Evolutionary conservation across 2,888 invertebrate genomes (phyloP).

Genomic region (Kuschelorhynchus macadamiae): DNA sequence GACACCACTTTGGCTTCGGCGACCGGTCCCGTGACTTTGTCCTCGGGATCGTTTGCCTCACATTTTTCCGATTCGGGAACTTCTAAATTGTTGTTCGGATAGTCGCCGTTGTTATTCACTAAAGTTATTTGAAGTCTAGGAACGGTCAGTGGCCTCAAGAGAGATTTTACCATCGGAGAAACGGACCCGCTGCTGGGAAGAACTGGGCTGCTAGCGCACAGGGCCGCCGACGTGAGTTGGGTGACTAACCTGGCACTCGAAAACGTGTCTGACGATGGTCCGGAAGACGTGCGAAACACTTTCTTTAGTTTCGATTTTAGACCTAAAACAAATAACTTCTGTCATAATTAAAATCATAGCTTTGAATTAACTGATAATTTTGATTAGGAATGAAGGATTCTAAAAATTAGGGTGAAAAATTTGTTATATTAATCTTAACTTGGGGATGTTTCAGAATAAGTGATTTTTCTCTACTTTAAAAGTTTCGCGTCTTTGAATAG

Average conservation of each 20-base stretch:
- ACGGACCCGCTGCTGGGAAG: constrained; percentile 70
- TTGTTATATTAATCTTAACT: too few relatives aligned
- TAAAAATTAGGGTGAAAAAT: too few relatives aligned
- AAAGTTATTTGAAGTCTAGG: constrained; percentile 71
- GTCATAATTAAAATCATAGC: too few relatives aligned
- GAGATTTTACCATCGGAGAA: constrained; percentile 73
- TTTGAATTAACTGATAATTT: too few relatives aligned
- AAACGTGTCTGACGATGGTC: constrained; percentile 65
- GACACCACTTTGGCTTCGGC: constrained; percentile 26
- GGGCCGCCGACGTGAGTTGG: constrained; percentile 74
- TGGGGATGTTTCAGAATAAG: too few relatives aligned
- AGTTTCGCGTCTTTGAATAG: too few relatives aligned
- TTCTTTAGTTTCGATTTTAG: constrained; percentile 72
- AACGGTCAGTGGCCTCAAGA: constrained; percentile 71
- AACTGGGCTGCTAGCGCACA: constrained; percentile 75
- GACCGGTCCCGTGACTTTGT: constrained; percentile 11
- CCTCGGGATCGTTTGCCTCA: constrained; percentile 13
- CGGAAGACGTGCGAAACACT: constrained; percentile 73
- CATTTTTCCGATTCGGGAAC: constrained; percentile 6
- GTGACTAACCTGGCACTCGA: constrained; percentile 71
- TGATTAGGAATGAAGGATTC: too few relatives aligned
- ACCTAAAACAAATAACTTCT: constrained; percentile 67
- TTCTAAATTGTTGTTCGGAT: constrained; percentile 53
- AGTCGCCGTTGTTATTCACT: constrained; percentile 64
- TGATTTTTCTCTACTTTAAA: too few relatives aligned